Base-by-base conservation (phyloP, 2,888 invertebrate genomes). In the Dilophus febrilis region DNA sequence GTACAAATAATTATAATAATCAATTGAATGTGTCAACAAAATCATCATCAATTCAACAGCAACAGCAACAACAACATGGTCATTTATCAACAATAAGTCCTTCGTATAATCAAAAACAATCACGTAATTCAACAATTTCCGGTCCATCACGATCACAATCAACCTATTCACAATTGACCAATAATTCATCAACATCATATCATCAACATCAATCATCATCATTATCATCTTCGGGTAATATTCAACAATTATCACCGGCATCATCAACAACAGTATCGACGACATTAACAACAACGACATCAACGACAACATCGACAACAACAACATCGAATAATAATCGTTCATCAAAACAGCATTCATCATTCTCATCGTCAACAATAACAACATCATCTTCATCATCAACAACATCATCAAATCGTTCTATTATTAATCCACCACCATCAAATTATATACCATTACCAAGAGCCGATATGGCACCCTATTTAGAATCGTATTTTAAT, bases 391-490 rank as follows among this genome's bases (percentile, higher is more conserved):
- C n/a, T n/a, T n/a, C n/a, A n/a, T n/a, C n/a, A n/a, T n/a, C n/a
- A n/a, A n/a, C n/a, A n/a, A n/a, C n/a, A n/a, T n/a, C n/a, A n/a
- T n/a, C n/a, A n/a, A n/a, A n/a, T n/a, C n/a, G n/a, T n/a, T n/a
- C n/a, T n/a, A n/a, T n/a, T n/a, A n/a, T n/a, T n/a, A 37, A 14
- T 38, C 44, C n/a, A 31, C 42, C 30, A 37, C 31, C 31, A 32
- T 32, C 14, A 16, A 34, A 28, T 19, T 42, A 41, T 49, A 69
- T 70, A 8, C 71, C 75, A 3, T 57, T 78, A 46, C 78, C 78
- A 1, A 64, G 77, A 37, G 77, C 77, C 11, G 78, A 79, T 51
- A 73, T 78, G 50, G 77, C 77, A 56, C 75, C 77, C 31, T 77
- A 77, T 50, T 73, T 76, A 48, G 77, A 77, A 50, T 75, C 77